These are phyloP conservation scores for Solea senegalensis DNA, from an alignment of 2,113 vertebrate genomes.

Conservation along the genomic window DNA sequence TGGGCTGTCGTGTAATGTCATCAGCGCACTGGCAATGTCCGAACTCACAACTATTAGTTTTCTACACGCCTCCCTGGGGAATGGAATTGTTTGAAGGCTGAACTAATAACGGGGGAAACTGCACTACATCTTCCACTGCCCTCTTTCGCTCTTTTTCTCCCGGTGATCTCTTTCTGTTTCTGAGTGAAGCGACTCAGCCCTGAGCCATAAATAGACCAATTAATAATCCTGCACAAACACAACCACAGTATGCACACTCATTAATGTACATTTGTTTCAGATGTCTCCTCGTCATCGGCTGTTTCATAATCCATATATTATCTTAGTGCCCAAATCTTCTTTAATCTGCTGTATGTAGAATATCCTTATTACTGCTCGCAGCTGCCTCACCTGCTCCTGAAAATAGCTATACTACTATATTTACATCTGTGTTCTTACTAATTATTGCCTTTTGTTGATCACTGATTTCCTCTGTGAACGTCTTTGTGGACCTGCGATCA, in stretches of 20 bases:
- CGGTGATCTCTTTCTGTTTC: background rate
- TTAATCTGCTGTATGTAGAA: too few relatives aligned
- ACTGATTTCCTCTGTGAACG: background rate
- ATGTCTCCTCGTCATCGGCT: too few relatives aligned
- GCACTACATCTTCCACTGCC: constrained; percentile 3
- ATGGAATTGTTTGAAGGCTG: constrained; percentile 46
- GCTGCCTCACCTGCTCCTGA: background rate
- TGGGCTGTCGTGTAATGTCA: constrained; percentile 29
- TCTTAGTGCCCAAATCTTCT: too few relatives aligned
- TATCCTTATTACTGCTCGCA: background rate
- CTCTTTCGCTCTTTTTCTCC: background rate
- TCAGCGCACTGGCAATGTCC: constrained; percentile 34
- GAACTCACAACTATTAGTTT: constrained; percentile 40
- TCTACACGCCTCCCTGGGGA: constrained; percentile 28
- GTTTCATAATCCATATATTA: too few relatives aligned
- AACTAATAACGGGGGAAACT: constrained; percentile 42
- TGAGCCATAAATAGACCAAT: background rate
- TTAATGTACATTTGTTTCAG: too few relatives aligned
- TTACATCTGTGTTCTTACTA: constrained; percentile 3
- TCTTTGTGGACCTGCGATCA: background rate
- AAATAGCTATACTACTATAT: background rate
- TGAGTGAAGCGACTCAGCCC: background rate
- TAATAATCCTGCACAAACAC: too few relatives aligned
- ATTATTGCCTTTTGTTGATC: constrained; percentile 1
- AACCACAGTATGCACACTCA: too few relatives aligned